Percentiles rank a stretch among this genome's conserved stretches.
Conservation (phyloP, 2,113 vertebrate genomes). For the Hippocampus guttulatus region DNA sequence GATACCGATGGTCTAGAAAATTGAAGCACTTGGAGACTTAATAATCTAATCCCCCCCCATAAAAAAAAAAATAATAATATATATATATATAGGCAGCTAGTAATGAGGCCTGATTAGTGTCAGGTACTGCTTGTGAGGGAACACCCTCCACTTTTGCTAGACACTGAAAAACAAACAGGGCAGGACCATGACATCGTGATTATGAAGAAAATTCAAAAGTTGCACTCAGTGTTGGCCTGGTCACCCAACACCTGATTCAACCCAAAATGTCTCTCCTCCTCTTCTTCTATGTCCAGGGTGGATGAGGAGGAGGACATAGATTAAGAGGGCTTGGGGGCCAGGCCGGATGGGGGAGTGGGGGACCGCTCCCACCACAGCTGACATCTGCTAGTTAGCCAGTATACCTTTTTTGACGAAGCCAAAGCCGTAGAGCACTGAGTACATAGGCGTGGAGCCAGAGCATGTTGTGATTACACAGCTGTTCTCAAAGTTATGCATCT, state of each 20-base stretch:
- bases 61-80: too few relatives aligned
- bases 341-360: slow-evolving; percentile 61
- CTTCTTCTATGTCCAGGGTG: slow-evolving; percentile 58
- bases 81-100: too few relatives aligned
- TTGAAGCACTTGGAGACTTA: too few relatives aligned
- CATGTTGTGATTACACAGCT: slow-evolving; percentile 55
- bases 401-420: slow-evolving; percentile 63
- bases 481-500: slow-evolving; percentile 46
- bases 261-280: slow-evolving; percentile 52
- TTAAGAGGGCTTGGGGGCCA: slow-evolving; percentile 61
- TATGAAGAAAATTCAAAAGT: background rate
- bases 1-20: too few relatives aligned
- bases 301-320: slow-evolving; percentile 53
- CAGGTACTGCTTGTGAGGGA: too few relatives aligned
- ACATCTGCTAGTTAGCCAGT: slow-evolving; percentile 72
- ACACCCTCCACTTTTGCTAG: too few relatives aligned
- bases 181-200: background rate
- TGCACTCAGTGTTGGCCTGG: slow-evolving; percentile 51
- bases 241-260: slow-evolving; percentile 62
- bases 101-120: too few relatives aligned
- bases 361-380: slow-evolving; percentile 68
- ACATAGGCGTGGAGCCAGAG: slow-evolving; percentile 58
- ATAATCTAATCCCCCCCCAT: too few relatives aligned
- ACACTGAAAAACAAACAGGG: too few relatives aligned
- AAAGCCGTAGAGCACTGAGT: slow-evolving; percentile 45